Base-by-base conservation (phyloP, 2,888 invertebrate genomes). In the Copidosoma aretas region DNA sequence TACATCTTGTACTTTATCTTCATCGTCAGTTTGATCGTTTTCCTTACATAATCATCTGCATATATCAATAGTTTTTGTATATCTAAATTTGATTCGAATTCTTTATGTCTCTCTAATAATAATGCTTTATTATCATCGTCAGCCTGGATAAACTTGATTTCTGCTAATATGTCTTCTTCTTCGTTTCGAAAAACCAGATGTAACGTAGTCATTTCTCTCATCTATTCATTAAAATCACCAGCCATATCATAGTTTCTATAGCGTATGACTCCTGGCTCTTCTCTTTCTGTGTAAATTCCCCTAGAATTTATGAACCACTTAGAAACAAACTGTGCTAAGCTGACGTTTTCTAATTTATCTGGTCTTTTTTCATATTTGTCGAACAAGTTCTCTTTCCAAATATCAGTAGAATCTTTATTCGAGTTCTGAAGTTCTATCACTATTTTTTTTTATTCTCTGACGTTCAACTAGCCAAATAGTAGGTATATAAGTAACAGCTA, bases 371-470 rank as follows among this genome's bases (percentile, higher is more conserved):
- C 78, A 71, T 84, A 84, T 63, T 81, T 81, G 60, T 83, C 81
- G 57, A 84, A 79, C 75, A 80, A 81, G 75, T 84, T 81, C 67
- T 82, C 80, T 68, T 79, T 83, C 83, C 84, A 84, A 41, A 84
- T 73, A 66, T 85, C 77, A 74, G 73, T 73, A 12, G 67, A 72
- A 49, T 74, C 67, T 39, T 70, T 67, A 63, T 78, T 77, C n/a
- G 64, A 3, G 19, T 19, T 19, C 24, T 64, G 56, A 32, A 72
- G 22, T 77, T 78, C 79, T 76, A 75, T 60, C 73, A 72, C 71
- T 75, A 80, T 77, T 75, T 82, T 32, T n/a, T 73, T 70, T 75
- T 59, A 77, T 77, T 67, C 80, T 71, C 54, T 77, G 80, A 61
- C 84, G 76, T 71, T 85, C 84, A 54, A 75, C 59, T 0, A 84